Percentiles rank a stretch among this genome's conserved stretches.
These are phyloP conservation scores for Anhinga anhinga DNA, from an alignment of 2,113 vertebrate genomes.

Conservation along the genomic window DNA sequence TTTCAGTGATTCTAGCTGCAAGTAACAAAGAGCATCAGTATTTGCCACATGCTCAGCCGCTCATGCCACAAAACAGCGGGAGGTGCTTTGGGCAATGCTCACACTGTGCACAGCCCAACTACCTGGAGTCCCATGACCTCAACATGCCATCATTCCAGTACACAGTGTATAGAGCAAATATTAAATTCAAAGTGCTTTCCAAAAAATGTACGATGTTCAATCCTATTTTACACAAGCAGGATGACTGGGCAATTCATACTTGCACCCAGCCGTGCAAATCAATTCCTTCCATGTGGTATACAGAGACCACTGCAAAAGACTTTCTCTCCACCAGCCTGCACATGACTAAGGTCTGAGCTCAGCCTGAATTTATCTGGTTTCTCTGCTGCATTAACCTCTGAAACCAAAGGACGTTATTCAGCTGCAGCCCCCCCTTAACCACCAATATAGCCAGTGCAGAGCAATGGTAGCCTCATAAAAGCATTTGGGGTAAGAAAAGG, in stretches of 20 bases:
- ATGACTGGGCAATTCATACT: neutral
- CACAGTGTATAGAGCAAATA: neutral
- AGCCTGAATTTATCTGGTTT: neutral
- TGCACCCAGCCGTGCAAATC: neutral
- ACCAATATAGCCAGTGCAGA: neutral
- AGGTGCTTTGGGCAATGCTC: neutral
- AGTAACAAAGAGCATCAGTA: neutral
- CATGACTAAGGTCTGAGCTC: neutral
- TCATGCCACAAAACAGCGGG: neutral
- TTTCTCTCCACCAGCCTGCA: neutral
- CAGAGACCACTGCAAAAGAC: neutral
- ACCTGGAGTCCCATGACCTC: neutral
- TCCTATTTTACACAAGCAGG: neutral
- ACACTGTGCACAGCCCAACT: neutral
- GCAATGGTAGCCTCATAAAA: neutral
- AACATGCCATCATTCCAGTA: neutral
- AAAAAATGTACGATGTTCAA: accelerated
- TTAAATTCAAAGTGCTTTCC: neutral
- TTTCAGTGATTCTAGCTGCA: neutral
- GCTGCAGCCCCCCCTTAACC: neutral
- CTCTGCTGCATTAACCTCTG: neutral
- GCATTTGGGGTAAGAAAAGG: neutral
- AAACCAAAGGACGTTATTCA: neutral
- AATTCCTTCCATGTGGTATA: neutral
- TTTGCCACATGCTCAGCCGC: neutral